Evolutionary conservation across 2,113 vertebrate species (phyloP), one percentile per base, ranked within the genome.

Genomic region (Callopanchax toddi): DNA sequence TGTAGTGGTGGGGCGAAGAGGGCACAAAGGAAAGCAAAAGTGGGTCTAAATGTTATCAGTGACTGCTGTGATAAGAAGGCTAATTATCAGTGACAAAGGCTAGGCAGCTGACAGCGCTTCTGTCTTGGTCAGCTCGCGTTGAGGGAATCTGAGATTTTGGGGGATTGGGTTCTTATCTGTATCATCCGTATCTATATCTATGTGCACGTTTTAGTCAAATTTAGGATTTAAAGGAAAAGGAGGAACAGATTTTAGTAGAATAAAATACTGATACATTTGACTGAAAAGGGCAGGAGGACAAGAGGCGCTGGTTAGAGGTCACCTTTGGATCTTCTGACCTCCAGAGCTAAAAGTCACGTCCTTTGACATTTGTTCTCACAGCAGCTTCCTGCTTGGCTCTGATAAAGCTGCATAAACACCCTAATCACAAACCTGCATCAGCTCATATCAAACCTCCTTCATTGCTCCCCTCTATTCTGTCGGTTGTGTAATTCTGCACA

Each of bases 371-470:
- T 44, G 56, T 43, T 55, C 71, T 62, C 21, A 16, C 23, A 32
- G 26, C 50, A 6, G 85, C 78, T 73, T 82, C 81, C 78, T 81
- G 85, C 58, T 22, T 0, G 34, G 20, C 74, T 55, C 62, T 15
- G 87, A 89, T 87, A 89, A 89, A 83, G 67, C 81, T 21, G 71
- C 29, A 82, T 75, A 86, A 90, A 88, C 82, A 86, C 49, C 79
- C 60, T 65, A 85, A 84, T 86, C 76, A n/a, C 0, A 13, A 52
- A 34, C 32, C 60, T 36, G 45, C 73, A 87, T 85, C 85, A 57
- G 69, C 66, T 64, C 78, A 32, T 54, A 67, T 84, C 74, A 71
- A 68, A 64, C 50, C 64, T 9, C 21, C 71, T 72, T 61, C 65
- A 23, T 54, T 59, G 61, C 54, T 26, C 43, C 39, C 37, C 32